phyloP scores from a whole-genome alignment of 2,797 vertebrate species.

The Phalloptychus januarius region DNA sequence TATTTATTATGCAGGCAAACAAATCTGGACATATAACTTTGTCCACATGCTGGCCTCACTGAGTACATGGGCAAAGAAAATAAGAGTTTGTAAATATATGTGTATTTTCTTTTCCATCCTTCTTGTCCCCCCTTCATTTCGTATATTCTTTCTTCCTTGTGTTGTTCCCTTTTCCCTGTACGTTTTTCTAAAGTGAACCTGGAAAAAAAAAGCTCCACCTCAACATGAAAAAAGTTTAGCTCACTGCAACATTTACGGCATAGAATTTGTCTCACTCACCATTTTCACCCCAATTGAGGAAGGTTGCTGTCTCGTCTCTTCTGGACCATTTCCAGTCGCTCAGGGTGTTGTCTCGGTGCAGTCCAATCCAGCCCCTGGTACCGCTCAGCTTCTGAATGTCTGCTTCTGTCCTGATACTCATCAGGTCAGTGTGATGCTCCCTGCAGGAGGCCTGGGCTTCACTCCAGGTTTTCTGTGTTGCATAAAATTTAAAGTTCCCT shows the following conservation, averaged over 20 bases:
- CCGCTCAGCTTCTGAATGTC: rapidly evolving
- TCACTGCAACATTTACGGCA: too few species aligned
- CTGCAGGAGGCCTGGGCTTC: slow-evolving; percentile 9
- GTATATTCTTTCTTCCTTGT: background rate
- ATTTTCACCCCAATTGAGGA: rapidly evolving
- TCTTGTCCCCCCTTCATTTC: too few species aligned
- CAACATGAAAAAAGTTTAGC: too few species aligned
- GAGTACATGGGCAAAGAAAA: background rate
- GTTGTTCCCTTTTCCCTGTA: too few species aligned
- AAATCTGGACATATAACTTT: background rate
- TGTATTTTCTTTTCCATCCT: too few species aligned
- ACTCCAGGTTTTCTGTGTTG: rapidly evolving
- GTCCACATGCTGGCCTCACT: too few species aligned
- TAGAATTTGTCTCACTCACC: slow-evolving; percentile 10
- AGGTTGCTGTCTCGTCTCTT: background rate
- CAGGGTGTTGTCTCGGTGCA: background rate
- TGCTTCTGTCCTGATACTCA: slow-evolving; percentile 1
- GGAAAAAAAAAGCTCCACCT: too few species aligned
- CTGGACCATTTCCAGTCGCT: slow-evolving; percentile 39
- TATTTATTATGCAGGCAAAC: too few species aligned
- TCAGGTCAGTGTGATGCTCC: background rate
- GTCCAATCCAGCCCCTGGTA: background rate
- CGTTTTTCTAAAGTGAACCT: too few species aligned
- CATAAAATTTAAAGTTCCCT: rapidly evolving
- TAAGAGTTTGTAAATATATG: too few species aligned